Percentiles rank a stretch among this genome's conserved stretches.
Conservation (phyloP, 2,113 vertebrate species). For the Atractosteus spatula region DNA sequence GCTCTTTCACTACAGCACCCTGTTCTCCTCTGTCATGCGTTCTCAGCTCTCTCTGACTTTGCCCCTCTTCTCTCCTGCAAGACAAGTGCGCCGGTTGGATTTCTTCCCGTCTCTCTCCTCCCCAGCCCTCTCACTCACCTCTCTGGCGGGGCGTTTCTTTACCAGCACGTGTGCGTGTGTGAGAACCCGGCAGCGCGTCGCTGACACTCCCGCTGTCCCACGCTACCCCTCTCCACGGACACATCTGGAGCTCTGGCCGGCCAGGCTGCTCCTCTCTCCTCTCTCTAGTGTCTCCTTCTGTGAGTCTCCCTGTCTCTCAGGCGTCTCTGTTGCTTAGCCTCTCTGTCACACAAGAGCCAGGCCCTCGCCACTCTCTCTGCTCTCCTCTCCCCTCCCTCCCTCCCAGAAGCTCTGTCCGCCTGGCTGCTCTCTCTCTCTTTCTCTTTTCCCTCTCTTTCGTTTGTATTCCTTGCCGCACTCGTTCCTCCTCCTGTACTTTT, state of each 20-base stretch:
- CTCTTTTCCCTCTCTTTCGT: neutral
- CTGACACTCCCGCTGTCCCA: conserved; percentile 16
- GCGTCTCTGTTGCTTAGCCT: conserved; percentile 36
- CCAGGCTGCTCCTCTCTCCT: conserved; percentile 13
- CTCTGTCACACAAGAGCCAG: conserved; percentile 48
- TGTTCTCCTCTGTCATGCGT: neutral
- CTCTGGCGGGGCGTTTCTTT: no score
- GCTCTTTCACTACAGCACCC: neutral
- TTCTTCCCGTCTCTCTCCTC: conserved; percentile 9
- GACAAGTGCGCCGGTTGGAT: conserved; percentile 22
- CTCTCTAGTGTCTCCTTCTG: conserved; percentile 36
- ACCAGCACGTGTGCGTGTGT: neutral
- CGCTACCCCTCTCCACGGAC: conserved; percentile 10
- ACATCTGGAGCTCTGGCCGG: conserved; percentile 32
- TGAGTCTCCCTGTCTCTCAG: conserved; percentile 12
- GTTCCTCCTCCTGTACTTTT: conserved; percentile 25
- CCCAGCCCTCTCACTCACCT: no score
- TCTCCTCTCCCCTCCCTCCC: neutral
- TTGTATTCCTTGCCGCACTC: neutral
- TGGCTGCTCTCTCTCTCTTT: neutral
- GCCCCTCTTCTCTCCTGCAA: neutral
- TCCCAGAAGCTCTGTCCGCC: neutral
- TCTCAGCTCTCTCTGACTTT: neutral
- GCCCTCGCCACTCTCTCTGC: conserved; percentile 9
- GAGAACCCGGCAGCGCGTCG: neutral